Base-by-base conservation (phyloP, 2,113 vertebrate genomes). In the Furnarius figulus region DNA sequence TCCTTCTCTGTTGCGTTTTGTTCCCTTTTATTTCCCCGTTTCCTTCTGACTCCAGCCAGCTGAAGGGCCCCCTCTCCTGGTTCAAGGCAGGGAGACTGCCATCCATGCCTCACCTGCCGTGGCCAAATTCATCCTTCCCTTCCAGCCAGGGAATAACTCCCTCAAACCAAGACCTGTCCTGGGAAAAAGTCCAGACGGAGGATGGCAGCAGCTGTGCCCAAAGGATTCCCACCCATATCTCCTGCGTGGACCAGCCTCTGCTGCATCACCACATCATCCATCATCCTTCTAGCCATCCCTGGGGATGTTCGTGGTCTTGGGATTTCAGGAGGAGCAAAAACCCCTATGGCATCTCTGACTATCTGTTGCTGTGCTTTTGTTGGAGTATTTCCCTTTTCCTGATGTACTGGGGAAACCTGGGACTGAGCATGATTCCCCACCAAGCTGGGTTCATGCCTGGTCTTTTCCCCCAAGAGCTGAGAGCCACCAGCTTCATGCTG, bases 41-140 rank as follows among this genome's bases (percentile, higher is more conserved):
- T 37, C 39, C 52, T 22, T 62, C 6, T 14, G 35, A 2, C 37
- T 16, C 42, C 56, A 30, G 21, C 16, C 33, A 56, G 76, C 90
- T 47, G 74, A 91, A 89, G 92, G 40, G 87, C 84, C 63, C 84
- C 90, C 76, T 86, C 94, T 95, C 63, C 95, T 77, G 90, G 89
- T 18, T 68, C 33, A 10, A 42, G 63, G 62, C 56, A 14, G 63
- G n/a, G 73, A 85, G 5, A 5, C 19, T 49, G 39, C 40, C 35
- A 10, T 5, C 40, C 23, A 7, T 2, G 0, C 18, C 72, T 49
- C 21, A 1, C 58, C 12, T 40, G 18, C 15, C 3, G 7, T 0
- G 12, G 17, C 7, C 68, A 40, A n/a, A 73, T 39, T 77, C 68
- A 15, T 39, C 84, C 68, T 72, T 85, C 52, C 47, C 19, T 27